Evolutionary conservation across 2,113 vertebrate species (phyloP).

Genomic region (Cololabis saira): DNA sequence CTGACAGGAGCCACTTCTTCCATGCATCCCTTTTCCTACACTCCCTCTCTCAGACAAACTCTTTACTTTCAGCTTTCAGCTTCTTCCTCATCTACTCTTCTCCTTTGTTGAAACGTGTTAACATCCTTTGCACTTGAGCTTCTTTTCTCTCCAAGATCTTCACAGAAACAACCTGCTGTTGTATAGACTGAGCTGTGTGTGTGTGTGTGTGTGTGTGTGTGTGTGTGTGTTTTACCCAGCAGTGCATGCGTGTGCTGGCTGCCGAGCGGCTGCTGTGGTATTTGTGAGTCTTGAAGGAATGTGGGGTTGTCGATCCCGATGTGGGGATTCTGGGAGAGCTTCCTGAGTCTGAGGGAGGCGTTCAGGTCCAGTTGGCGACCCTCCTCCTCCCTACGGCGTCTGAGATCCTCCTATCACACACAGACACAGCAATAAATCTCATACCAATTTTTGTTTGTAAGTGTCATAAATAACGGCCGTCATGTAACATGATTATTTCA

Average conservation of each 20-base stretch:
- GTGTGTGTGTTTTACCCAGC: conserved; percentile 53
- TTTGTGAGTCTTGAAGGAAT: conserved; percentile 86
- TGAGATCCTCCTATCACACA: conserved; percentile 86
- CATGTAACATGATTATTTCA: too few relatives aligned
- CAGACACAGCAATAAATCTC: not conserved
- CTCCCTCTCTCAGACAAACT: too few relatives aligned
- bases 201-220: not conserved
- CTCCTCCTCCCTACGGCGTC: conserved; percentile 91
- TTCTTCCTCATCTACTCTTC: not conserved
- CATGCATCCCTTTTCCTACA: conserved; percentile 44
- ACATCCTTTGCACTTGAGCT: not conserved
- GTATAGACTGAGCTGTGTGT: not conserved
- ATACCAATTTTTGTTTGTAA: too few relatives aligned
- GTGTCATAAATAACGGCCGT: too few relatives aligned
- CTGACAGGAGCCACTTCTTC: conserved; percentile 36
- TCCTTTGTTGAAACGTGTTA: not conserved
- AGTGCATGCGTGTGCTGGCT: conserved; percentile 53
- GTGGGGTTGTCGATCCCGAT: conserved; percentile 98
- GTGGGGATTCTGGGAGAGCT: conserved; percentile 95
- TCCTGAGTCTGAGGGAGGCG: conserved; percentile 94
- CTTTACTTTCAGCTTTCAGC: not conserved
- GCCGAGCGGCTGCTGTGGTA: conserved; percentile 29
- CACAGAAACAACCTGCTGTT: conserved; percentile 3
- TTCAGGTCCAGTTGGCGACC: conserved; percentile 93
- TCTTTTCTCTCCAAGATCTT: not conserved